Evolutionary conservation across 2,113 vertebrate species (phyloP).

Genomic region (Cacatua alba): DNA sequence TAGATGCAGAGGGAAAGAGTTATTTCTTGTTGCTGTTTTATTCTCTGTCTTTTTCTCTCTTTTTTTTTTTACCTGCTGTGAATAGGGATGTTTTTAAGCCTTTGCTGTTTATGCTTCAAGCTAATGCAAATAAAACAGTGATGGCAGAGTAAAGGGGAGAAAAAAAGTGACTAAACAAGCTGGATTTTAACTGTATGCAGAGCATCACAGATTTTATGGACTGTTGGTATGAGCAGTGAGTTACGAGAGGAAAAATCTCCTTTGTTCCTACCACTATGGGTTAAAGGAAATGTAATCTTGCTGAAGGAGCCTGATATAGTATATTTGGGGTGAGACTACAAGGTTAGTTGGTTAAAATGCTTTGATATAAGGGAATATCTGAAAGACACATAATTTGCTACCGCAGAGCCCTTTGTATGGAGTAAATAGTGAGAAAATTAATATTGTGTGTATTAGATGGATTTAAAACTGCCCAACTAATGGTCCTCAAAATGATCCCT

Average conservation of each 20-base stretch:
- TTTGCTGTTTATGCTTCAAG: conserved; percentile 58
- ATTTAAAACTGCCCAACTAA: neutral
- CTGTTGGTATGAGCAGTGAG: neutral
- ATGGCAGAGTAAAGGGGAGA: neutral
- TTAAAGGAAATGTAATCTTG: neutral
- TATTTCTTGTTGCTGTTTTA: neutral
- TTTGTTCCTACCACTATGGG: neutral
- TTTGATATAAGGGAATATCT: neutral
- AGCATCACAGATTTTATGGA: conserved; percentile 25
- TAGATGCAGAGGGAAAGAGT: neutral
- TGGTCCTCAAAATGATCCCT: neutral
- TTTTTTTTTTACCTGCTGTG: neutral
- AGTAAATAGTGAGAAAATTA: neutral
- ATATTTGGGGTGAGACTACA: neutral
- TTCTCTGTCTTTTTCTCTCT: neutral
- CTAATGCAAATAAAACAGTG: conserved; percentile 45
- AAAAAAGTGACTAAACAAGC: conserved; percentile 11
- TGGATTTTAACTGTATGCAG: neutral
- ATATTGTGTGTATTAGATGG: neutral
- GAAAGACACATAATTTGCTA: neutral
- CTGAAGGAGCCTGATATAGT: neutral
- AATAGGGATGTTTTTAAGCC: conserved; percentile 27
- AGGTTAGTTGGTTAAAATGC: neutral
- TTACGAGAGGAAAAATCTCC: neutral
- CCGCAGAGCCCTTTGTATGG: neutral